phyloP scores from a whole-genome alignment of 2,113 vertebrate species.

The Morone chrysops region DNA sequence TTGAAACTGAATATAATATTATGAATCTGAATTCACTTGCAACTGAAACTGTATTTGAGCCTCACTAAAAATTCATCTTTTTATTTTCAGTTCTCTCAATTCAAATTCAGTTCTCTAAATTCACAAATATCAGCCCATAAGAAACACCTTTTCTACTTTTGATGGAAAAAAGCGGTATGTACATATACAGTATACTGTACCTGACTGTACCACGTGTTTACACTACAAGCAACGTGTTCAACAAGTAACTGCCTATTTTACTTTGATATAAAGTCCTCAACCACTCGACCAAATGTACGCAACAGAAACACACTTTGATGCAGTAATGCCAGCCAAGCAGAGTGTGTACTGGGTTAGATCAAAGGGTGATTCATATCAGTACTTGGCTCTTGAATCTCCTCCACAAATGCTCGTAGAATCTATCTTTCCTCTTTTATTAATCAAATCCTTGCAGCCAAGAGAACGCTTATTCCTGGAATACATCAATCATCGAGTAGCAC shows the following conservation, averaged over 20 bases:
- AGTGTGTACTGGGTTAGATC: slow-evolving; percentile 24
- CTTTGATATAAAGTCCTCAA: slow-evolving; percentile 28
- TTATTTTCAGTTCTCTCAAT: too few relatives aligned
- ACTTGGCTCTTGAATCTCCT: slow-evolving; percentile 1
- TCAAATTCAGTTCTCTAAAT: too few relatives aligned
- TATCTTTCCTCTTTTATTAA: slow-evolving; percentile 22
- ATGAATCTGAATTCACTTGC: too few relatives aligned
- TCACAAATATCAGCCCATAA: too few relatives aligned
- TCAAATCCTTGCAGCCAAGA: slow-evolving; percentile 4
- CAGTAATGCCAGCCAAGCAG: slow-evolving; percentile 21
- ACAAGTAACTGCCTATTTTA: neutral
- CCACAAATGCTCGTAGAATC: neutral
- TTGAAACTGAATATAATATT: too few relatives aligned
- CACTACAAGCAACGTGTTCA: neutral
- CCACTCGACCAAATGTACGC: neutral
- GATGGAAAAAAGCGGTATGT: neutral
- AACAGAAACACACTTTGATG: slow-evolving; percentile 34
- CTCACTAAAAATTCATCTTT: too few relatives aligned
- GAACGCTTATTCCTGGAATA: neutral
- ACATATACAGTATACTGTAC: neutral
- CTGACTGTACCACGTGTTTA: neutral
- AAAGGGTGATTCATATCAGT: slow-evolving; percentile 40
- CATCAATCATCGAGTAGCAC: slow-evolving; percentile 23
- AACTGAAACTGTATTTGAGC: too few relatives aligned
- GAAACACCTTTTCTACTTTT: neutral